Evolutionary conservation across 2,888 invertebrate genomes (phyloP).

Genomic region (Harpalus rubripes): DNA sequence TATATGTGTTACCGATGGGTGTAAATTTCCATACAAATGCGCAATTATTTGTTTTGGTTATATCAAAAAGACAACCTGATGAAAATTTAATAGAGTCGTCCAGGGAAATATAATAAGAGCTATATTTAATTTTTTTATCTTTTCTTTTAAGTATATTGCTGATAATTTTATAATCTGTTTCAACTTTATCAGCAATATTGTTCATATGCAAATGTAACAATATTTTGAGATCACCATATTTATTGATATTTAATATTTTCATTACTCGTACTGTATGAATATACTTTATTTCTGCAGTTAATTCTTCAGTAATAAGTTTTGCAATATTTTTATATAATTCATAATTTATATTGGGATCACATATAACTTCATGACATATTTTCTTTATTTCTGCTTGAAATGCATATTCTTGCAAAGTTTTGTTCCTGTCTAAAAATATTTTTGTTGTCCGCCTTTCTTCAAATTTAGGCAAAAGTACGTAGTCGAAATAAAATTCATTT

Average conservation of each 20-base stretch:
- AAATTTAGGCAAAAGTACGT: not conserved
- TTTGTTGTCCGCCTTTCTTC: conserved; percentile 4
- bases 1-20: conserved; percentile 78
- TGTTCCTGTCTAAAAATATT: conserved; percentile 1
- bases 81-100: conserved; percentile 71
- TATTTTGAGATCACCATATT: conserved; percentile 5
- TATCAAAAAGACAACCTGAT: conserved; percentile 73
- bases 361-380: conserved; percentile 63
- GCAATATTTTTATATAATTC: conserved; percentile 66
- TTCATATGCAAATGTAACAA: conserved; percentile 20
- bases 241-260: conserved; percentile 12
- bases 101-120: conserved; percentile 31
- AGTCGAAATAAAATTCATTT: conserved; percentile 29
- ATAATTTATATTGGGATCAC: conserved; percentile 61
- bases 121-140: not conserved
- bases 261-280: not conserved
- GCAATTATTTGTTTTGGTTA: conserved; percentile 26
- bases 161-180: conserved; percentile 67
- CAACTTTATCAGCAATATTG: not conserved
- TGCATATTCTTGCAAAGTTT: conserved; percentile 76
- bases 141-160: conserved; percentile 52
- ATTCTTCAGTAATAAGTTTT: conserved; percentile 64
- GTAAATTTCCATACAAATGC: conserved; percentile 78
- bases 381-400: conserved; percentile 74
- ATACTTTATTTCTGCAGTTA: conserved; percentile 56